Evolutionary conservation across 2,113 vertebrate genomes (phyloP).

Genomic region (Erythrolamprus reginae): DNA sequence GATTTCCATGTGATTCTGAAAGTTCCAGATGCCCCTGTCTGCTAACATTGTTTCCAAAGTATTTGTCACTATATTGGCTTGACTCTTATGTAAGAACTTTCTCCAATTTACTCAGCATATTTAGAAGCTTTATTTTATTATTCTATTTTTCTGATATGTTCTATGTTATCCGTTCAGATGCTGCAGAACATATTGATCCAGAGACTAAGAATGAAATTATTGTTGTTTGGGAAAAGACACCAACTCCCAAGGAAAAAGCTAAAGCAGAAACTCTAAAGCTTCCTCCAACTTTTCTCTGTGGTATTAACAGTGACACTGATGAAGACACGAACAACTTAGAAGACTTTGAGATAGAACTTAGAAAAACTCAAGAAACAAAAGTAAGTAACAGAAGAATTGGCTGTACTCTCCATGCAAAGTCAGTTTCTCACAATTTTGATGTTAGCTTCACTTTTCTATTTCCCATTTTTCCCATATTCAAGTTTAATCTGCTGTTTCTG

Average conservation of each 20-base stretch:
- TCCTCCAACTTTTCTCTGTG: constrained; percentile 80
- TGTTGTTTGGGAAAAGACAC: constrained; percentile 80
- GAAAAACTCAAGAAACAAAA: constrained; percentile 71
- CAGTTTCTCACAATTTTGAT: neutral
- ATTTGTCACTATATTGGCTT: neutral
- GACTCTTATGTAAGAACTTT: neutral
- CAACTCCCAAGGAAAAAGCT: constrained; percentile 76
- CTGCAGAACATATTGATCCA: constrained; percentile 25
- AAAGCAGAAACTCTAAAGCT: constrained; percentile 76
- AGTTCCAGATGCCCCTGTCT: neutral
- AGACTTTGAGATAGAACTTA: constrained; percentile 77
- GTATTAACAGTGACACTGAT: constrained; percentile 74
- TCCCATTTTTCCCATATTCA: neutral
- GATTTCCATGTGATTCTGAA: neutral
- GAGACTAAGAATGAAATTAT: constrained; percentile 69
- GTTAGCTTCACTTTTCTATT: neutral
- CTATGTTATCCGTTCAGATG: neutral
- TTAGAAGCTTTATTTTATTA: neutral
- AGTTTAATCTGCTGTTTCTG: neutral
- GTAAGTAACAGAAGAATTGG: constrained; percentile 59
- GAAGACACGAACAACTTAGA: constrained; percentile 74
- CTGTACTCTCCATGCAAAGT: neutral
- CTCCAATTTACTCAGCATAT: neutral
- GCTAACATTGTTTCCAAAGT: neutral
- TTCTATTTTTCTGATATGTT: constrained; percentile 12